Percentiles rank a stretch among this genome's conserved stretches.
Evolutionary conservation across 2,113 vertebrate genomes (phyloP).

Genomic region (Nicator chloris): DNA sequence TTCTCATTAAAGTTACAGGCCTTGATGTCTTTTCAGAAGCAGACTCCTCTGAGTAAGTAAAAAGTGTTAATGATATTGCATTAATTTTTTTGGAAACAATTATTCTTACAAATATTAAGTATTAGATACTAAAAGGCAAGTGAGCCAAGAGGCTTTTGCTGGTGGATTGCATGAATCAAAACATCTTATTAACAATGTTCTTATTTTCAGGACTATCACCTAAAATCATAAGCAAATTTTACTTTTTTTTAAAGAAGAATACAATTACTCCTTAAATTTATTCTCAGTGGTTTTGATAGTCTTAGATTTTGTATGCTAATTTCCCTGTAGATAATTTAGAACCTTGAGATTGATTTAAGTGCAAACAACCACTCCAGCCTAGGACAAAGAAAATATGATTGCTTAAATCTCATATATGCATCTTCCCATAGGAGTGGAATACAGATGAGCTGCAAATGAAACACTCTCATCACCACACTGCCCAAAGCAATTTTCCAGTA

Average conservation of each 20-base stretch:
- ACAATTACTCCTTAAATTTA: neutral
- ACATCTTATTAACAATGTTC: neutral
- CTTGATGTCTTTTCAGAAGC: neutral
- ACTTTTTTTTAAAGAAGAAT: neutral
- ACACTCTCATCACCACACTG: slow-evolving; percentile 58
- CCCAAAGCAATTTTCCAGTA: slow-evolving; percentile 69
- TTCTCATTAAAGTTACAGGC: neutral
- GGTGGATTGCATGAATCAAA: neutral
- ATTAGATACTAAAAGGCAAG: neutral
- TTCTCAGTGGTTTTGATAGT: neutral
- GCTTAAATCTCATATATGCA: slow-evolving; percentile 55
- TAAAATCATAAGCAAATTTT: neutral
- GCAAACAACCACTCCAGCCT: slow-evolving; percentile 44
- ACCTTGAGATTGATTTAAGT: slow-evolving; percentile 41
- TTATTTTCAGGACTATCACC: neutral
- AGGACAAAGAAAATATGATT: slow-evolving; percentile 60
- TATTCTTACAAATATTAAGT: neutral
- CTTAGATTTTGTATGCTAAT: neutral
- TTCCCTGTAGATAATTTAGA: slow-evolving; percentile 39
- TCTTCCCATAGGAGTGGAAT: slow-evolving; percentile 49
- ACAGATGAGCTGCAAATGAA: slow-evolving; percentile 54
- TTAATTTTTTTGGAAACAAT: neutral
- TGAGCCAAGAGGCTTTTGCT: neutral
- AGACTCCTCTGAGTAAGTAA: neutral
- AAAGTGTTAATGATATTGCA: neutral